phyloP scores from a whole-genome alignment of 1,140 invertebrate species.

The Pseudomyrmex sp. region DNA sequence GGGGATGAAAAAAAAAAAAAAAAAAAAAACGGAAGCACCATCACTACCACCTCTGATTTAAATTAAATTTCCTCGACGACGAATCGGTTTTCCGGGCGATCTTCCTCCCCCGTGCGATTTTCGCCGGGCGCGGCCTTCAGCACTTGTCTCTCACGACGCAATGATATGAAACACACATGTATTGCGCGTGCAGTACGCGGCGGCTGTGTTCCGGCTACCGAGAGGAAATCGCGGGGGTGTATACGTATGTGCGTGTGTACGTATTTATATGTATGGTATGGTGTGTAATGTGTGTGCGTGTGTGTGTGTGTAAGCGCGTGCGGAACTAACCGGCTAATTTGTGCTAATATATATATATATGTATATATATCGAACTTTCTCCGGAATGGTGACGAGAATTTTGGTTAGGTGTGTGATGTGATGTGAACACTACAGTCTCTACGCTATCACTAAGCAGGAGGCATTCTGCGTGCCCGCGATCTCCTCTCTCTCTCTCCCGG shows the following conservation, averaged over 20 bases:
- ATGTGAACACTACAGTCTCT: conserved; percentile 83
- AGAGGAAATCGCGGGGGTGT: not conserved
- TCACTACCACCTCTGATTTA: conserved; percentile 23
- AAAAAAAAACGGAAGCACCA: not conserved
- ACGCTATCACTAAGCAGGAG: conserved; percentile 83
- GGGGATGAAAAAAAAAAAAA: no score
- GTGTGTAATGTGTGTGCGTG: not conserved
- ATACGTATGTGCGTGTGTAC: not conserved
- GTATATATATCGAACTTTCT: conserved; percentile 51
- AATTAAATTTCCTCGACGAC: conserved; percentile 8
- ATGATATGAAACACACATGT: conserved; percentile 36
- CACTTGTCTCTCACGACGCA: conserved; percentile 10
- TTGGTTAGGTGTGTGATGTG: conserved; percentile 59
- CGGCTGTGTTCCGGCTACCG: no score
- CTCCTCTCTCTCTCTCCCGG: conserved; percentile 55
- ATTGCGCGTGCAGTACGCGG: not conserved
- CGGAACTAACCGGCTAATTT: conserved; percentile 38
- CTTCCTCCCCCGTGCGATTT: not conserved
- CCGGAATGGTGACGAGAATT: conserved; percentile 47
- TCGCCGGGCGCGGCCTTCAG: conserved; percentile 32
- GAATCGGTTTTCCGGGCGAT: not conserved
- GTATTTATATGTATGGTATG: no score
- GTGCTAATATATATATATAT: conserved; percentile 39
- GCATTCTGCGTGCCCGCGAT: conserved; percentile 75
- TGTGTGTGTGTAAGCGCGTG: not conserved